Evolutionary conservation across 23 tunicate genomes (phyloP), one percentile per base, ranked within the genome.

Genomic region (Halocynthia aurantium): DNA sequence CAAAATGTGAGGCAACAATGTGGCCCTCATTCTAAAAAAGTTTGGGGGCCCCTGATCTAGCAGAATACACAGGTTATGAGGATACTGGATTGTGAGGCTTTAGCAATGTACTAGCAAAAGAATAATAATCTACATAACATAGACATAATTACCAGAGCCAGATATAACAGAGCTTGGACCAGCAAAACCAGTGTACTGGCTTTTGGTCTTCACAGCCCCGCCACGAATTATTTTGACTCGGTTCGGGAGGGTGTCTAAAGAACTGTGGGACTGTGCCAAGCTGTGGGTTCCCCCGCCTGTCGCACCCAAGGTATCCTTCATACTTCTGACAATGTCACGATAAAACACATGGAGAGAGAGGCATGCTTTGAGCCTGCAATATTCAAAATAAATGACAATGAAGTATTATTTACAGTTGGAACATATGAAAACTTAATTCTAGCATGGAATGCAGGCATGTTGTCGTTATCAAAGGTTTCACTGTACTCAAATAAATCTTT

Each of bases 81-180:
- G 4, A 31, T 31, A 31, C 44, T 31, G 44, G 4, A 0, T 31
- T 31, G 44, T 0, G 44, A 31, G 4, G 44, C 44, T 31, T 31
- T 31, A 31, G 44, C 44, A 31, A 31, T 31, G 44, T 31, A 31
- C 44, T 31, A 31, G 44, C 44, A 31, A 31, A 31, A 31, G 1
- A 31, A 31, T 4, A 31, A 31, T 31, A 31, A 31, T 31, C 44
- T 31, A 31, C 44, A 31, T 31, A 31, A 31, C 44, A 31, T 31
- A 31, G 44, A 31, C 44, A 31, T 22, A 74, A 6, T 10, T 53
- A 74, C 95, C 95, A 55, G 95, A 88, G 52, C 95, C 87, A 50
- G 95, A 89, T 19, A 89, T 85, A 51, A 89, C 87, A 9, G 96
- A 89, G 51, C 85, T 82, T 7, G 95, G 75, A 50, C 85, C 88